phyloP scores from a whole-genome alignment of 2,888 invertebrate species.

The Pterostichus niger region DNA sequence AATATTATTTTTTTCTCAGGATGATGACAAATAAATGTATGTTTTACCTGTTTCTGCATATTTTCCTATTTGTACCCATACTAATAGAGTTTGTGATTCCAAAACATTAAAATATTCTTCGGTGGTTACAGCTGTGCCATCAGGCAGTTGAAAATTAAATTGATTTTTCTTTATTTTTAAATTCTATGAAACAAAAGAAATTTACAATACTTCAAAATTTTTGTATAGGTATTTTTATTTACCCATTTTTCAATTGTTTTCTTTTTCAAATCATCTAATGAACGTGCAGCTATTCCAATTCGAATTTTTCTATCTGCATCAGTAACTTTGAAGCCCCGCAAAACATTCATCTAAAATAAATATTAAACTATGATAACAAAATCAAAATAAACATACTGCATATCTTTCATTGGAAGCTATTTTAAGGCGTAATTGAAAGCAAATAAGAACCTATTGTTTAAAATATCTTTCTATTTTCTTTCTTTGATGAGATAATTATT shows the following conservation, averaged over 20 bases:
- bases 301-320: conserved; percentile 83
- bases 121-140: conserved; percentile 86
- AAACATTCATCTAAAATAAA: conserved; percentile 74
- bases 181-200: conserved; percentile 71
- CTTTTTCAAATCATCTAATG: conserved; percentile 82
- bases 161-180: conserved; percentile 72
- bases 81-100: conserved; percentile 87
- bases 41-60: conserved; percentile 73
- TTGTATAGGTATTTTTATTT: not conserved
- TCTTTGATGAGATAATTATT: too few species aligned
- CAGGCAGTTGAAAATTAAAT: conserved; percentile 76
- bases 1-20: too few species aligned
- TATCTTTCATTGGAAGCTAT: not conserved
- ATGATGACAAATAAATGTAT: not conserved
- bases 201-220: conserved; percentile 2
- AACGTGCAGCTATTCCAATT: conserved; percentile 85
- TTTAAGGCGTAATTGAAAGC: not conserved
- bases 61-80: conserved; percentile 77
- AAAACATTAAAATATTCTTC: conserved; percentile 88
- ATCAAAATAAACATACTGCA: conserved; percentile 37
- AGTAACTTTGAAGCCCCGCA: conserved; percentile 87
- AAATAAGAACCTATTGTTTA: too few species aligned
- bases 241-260: conserved; percentile 85
- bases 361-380: conserved; percentile 25
- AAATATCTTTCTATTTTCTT: too few species aligned